Percentiles rank a stretch among this genome's conserved stretches.
Evolutionary conservation across 1,140 invertebrate genomes (phyloP).

Genomic region (Antheraea pernyi): DNA sequence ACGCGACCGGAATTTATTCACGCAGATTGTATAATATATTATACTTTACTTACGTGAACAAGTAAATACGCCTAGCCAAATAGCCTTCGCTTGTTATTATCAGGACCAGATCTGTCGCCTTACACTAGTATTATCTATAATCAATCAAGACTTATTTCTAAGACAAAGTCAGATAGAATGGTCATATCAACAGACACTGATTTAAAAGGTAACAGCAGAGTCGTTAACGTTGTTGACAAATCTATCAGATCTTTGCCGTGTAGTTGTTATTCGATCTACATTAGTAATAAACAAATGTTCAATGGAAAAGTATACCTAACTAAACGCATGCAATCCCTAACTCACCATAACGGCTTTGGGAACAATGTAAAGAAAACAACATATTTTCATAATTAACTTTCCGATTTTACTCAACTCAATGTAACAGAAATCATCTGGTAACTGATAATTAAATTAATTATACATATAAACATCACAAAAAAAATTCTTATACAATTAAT

Average conservation of each 20-base stretch:
- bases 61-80: slow-evolving; percentile 49
- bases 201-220: slow-evolving; percentile 8
- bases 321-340: slow-evolving; percentile 37
- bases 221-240: slow-evolving; percentile 3
- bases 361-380: slow-evolving; percentile 70
- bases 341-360: slow-evolving; percentile 33
- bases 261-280: slow-evolving; percentile 64
- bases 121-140: slow-evolving; percentile 62
- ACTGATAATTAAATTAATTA: slow-evolving; percentile 69
- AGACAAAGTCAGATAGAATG: slow-evolving; percentile 10
- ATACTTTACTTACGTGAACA: slow-evolving; percentile 25
- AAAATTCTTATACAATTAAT: slow-evolving; percentile 47
- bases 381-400: slow-evolving; percentile 61
- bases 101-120: slow-evolving; percentile 67
- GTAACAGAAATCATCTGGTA: slow-evolving; percentile 69
- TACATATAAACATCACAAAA: slow-evolving; percentile 63
- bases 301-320: slow-evolving; percentile 31
- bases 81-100: slow-evolving; percentile 49
- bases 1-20: neutral
- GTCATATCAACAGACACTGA: neutral
- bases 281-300: slow-evolving; percentile 50
- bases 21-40: neutral
- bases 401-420: slow-evolving; percentile 70
- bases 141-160: slow-evolving; percentile 56
- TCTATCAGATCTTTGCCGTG: slow-evolving; percentile 33